phyloP scores from a whole-genome alignment of 2,888 invertebrate species.

The Epirrhoe alternata region DNA sequence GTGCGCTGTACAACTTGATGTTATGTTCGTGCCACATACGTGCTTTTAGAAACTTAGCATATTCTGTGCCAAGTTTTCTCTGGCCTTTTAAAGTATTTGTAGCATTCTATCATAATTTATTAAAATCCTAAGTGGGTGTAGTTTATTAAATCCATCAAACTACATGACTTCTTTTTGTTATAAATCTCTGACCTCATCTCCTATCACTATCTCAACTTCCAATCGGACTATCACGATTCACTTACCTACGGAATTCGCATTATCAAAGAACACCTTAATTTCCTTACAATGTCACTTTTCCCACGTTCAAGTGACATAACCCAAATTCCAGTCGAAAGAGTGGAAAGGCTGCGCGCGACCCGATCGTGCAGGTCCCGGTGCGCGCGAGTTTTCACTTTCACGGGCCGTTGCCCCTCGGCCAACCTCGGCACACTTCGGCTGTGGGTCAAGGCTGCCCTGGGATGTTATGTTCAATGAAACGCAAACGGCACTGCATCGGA shows the following conservation, averaged over 20 bases:
- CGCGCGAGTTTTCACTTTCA: conserved; percentile 70
- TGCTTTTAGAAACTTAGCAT: conserved; percentile 1
- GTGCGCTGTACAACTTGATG: conserved; percentile 18
- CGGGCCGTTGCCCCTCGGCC: conserved; percentile 65
- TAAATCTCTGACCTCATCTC: too few relatives aligned
- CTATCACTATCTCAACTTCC: neutral
- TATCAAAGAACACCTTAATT: neutral
- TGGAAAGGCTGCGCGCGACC: conserved; percentile 47
- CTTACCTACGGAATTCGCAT: neutral
- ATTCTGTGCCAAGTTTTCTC: too few relatives aligned
- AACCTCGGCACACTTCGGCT: conserved; percentile 63
- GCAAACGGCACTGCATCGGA: conserved; percentile 9
- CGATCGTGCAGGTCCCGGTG: conserved; percentile 51
- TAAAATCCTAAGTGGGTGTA: too few relatives aligned
- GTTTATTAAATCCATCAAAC: too few relatives aligned
- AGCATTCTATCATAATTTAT: too few relatives aligned
- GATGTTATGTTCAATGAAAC: conserved; percentile 41
- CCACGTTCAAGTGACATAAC: conserved; percentile 40
- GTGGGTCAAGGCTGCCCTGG: conserved; percentile 63
- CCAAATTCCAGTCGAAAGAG: conserved; percentile 56
- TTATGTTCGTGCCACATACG: neutral
- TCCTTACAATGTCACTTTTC: neutral
- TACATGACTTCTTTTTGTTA: too few relatives aligned
- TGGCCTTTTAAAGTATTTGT: too few relatives aligned
- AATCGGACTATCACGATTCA: neutral